These are phyloP conservation scores for Calyptomena viridis DNA, from an alignment of 2,113 vertebrate genomes.

Conservation along the genomic window DNA sequence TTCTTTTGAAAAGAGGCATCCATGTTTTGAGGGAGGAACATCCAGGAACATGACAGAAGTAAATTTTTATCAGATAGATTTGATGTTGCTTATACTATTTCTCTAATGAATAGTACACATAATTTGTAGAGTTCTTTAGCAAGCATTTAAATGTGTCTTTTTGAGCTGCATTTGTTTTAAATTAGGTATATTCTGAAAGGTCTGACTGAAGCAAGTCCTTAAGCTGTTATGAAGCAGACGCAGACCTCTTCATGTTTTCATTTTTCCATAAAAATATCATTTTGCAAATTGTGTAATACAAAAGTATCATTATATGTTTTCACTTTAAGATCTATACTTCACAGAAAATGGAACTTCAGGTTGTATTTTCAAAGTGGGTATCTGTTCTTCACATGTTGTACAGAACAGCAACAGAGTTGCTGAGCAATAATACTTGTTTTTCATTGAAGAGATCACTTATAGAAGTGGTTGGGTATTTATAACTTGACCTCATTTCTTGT, in stretches of 20 bases:
- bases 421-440: neutral
- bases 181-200: neutral
- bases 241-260: neutral
- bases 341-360: neutral
- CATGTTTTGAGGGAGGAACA: neutral
- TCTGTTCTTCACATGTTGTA: neutral
- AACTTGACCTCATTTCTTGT: neutral
- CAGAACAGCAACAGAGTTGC: neutral
- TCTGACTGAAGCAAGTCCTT: neutral
- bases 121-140: neutral
- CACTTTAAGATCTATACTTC: neutral
- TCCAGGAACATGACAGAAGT: neutral
- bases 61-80: neutral
- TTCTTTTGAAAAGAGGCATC: constrained; percentile 15
- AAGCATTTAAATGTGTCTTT: neutral
- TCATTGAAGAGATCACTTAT: neutral
- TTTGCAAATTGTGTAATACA: neutral
- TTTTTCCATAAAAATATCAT: neutral
- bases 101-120: rapidly evolving
- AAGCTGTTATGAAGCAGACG: neutral
- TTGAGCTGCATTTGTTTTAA: neutral
- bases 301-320: neutral
- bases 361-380: neutral
- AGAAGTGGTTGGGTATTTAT: neutral
- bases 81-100: neutral